Conservation (phyloP, 2,797 vertebrate genomes). For the Clarias fuscus region DNA sequence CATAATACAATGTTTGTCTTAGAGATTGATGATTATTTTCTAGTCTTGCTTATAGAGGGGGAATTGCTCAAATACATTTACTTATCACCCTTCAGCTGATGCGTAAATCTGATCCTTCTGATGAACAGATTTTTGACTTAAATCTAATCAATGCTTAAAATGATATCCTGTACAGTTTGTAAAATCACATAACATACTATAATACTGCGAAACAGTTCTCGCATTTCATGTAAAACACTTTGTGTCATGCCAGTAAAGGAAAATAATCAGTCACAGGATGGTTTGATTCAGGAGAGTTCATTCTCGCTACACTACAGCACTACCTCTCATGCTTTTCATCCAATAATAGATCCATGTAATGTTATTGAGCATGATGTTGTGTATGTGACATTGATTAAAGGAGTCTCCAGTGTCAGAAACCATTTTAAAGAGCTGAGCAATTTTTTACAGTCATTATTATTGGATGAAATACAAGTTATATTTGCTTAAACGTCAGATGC, state of each 20-base stretch:
- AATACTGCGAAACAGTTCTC: background rate
- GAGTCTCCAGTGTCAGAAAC: background rate
- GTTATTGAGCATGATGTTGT: background rate
- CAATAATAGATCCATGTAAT: background rate
- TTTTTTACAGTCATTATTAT: background rate
- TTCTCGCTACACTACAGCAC: background rate
- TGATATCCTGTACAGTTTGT: background rate
- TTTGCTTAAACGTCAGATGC: background rate
- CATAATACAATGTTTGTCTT: constrained; percentile 26
- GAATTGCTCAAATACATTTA: constrained; percentile 35
- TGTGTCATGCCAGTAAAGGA: background rate
- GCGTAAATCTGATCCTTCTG: background rate
- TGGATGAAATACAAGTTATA: background rate
- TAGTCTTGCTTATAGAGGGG: constrained; percentile 9
- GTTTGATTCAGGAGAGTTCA: background rate
- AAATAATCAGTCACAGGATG: background rate
- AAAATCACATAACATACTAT: background rate
- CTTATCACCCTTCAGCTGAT: background rate
- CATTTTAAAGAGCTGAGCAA: background rate
- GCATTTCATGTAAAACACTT: background rate
- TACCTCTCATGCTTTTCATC: background rate
- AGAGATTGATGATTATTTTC: constrained; percentile 20
- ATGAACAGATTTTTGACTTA: background rate
- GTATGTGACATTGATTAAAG: background rate
- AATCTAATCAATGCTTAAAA: background rate